Base-by-base conservation (phyloP, 2,113 vertebrate genomes). In the Oreocharis arfaki region DNA sequence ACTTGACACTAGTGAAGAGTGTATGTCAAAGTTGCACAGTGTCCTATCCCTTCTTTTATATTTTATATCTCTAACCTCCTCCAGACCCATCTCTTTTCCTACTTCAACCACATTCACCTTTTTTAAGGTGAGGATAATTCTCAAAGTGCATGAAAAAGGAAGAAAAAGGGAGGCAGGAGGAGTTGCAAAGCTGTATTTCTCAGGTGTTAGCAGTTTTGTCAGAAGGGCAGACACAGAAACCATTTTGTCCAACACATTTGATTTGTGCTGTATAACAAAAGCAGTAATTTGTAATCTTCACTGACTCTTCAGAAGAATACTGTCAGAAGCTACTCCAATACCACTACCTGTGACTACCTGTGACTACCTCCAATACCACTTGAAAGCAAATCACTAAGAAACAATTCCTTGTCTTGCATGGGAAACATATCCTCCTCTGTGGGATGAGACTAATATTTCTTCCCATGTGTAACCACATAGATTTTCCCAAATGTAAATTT, bases 11-110 rank as follows among this genome's bases (percentile, higher is more conserved):
- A 27, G 10, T 7, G 16, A 64, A 70, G 17, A 67, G 20, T 1
- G 0, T 3, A 8, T 2, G 0, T 26, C 41, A 41, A 41, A 94
- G 35, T 46, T 4, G 44, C 0, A 2, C 6, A 9, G 27, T 6
- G 30, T 86, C 33, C 23, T 23, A 2, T 7, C 18, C 76, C 23
- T 52, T 61, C 24, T 69, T 59, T 56, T 50, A 19, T 10, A 39
- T 23, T 74, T 37, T 7, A 0, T 8, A 39, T 12, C 44, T 68
- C 35, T 28, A 68, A 55, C 16, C 21, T 76, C 70, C 50, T 52
- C 37, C 69, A 78, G n/a, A 28, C 21, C 4, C 6, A 47, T 23
- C 15, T 57, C 35, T 75, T 37, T 41, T n/a, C 22, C 69, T 78
- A 30, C 39, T 63, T 74, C 56, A 44, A 32, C 28, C 24, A 52